phyloP scores from a whole-genome alignment of 1,140 invertebrate genomes.

The Matsumurasca onukii region DNA sequence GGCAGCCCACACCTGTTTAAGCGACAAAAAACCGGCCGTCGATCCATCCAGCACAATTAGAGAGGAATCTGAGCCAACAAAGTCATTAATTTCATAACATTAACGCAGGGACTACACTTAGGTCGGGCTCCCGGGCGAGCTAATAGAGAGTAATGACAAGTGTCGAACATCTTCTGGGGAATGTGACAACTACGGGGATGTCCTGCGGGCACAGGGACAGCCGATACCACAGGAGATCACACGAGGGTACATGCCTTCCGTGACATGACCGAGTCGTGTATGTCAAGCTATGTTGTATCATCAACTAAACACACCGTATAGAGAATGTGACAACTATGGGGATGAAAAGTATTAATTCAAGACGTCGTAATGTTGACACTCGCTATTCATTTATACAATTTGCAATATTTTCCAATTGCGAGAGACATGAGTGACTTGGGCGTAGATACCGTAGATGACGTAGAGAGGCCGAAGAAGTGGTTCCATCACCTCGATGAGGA shows the following conservation, averaged over 20 bases:
- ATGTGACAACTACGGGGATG: not conserved
- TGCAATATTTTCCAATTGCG: too few species aligned
- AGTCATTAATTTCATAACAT: slow-evolving; percentile 26
- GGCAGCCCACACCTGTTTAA: slow-evolving; percentile 12
- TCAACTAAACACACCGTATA: not conserved
- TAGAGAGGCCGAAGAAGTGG: too few species aligned
- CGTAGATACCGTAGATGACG: too few species aligned
- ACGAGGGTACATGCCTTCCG: not conserved
- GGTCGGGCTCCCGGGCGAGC: not conserved
- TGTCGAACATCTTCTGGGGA: not conserved
- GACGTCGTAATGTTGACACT: not conserved
- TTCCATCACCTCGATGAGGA: too few species aligned
- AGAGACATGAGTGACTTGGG: too few species aligned
- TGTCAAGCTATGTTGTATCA: not conserved
- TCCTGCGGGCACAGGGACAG: not conserved
- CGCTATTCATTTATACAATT: too few species aligned
- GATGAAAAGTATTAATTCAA: not conserved
- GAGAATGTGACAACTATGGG: not conserved
- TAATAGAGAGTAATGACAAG: slow-evolving; percentile 10
- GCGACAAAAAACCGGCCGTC: slow-evolving; percentile 16
- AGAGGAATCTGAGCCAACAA: slow-evolving; percentile 15
- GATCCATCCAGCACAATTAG: slow-evolving; percentile 19
- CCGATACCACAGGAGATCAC: not conserved
- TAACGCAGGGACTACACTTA: slow-evolving; percentile 16
- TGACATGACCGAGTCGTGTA: not conserved